Evolutionary conservation across 2,888 invertebrate species (phyloP), one percentile per base, ranked within the genome.

Genomic region (Caenorhabditis drosophilae): DNA sequence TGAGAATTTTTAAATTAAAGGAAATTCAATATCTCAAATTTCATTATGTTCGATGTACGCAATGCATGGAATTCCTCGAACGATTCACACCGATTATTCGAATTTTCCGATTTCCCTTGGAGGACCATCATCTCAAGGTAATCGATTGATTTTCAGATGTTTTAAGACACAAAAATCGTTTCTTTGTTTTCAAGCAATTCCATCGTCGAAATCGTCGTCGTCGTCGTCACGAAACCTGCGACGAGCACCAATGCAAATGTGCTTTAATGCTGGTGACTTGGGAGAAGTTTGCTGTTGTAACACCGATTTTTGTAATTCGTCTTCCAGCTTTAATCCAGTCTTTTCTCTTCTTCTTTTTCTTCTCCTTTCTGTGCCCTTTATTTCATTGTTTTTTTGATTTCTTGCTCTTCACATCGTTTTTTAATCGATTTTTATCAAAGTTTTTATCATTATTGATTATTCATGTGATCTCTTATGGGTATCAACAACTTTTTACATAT

Each of bases 201-300:
- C 15, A 36, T 26, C 50, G 11, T 20, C 23, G 27, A 27, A 26
- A 36, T 11, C 16, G 2, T 7, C 12, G n/a, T 23, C 22, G 2
- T 23, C 15, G 9, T 18, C 23, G 4, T 27, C 54, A 15, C 49
- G 59, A 16, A 46, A 42, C 27, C 46, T 48, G 0, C 51, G 58
- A 2, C 53, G 53, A 4, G 56, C 58, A 12, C 61, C 60, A 34
- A 50, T 50, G 41, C 49, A 68, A 57, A 69, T 54, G 53, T 72
- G 72, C 44, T 69, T 68, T 55, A 59, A 72, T 50, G 72, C 55
- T 7, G 72, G 72, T 4, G 68, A 72, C 18, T 41, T 72, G 12
- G 72, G 72, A 9, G 55, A 67, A 12, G 53, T 72, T n/a, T 72
- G 72, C 44, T 72, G 72, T 23, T 72, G 72, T 22, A 72, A 58